phyloP scores from a whole-genome alignment of 2,113 vertebrate species.

The Origma solitaria region DNA sequence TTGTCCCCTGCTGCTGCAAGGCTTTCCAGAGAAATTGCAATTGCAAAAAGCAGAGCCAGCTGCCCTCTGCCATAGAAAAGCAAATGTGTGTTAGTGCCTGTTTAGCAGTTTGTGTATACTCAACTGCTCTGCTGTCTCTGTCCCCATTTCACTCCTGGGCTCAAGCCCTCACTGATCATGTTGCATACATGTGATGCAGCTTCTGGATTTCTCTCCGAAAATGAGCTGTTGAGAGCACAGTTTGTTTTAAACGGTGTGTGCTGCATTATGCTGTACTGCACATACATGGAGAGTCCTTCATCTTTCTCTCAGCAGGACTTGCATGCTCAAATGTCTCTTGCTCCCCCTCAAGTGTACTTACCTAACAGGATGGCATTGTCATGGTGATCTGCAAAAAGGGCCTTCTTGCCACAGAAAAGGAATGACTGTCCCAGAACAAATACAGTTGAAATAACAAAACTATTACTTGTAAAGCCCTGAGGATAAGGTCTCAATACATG shows the following conservation, averaged over 20 bases:
- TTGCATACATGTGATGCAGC: not conserved
- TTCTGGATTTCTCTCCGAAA: not conserved
- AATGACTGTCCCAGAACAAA: not conserved
- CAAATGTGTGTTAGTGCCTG: accelerated
- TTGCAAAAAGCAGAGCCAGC: not conserved
- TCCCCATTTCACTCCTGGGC: not conserved
- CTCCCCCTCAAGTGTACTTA: too few relatives aligned
- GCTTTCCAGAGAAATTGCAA: not conserved
- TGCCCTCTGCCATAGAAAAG: not conserved
- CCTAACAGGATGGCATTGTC: not conserved
- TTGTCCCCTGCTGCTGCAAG: not conserved
- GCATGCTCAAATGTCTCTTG: not conserved
- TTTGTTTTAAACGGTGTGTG: not conserved
- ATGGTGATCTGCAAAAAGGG: not conserved
- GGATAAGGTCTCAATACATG: not conserved
- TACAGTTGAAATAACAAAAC: not conserved
- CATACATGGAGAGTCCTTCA: not conserved
- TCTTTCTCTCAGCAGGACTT: not conserved
- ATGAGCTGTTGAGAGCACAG: not conserved
- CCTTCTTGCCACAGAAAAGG: not conserved
- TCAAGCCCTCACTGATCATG: not conserved
- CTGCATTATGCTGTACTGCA: not conserved
- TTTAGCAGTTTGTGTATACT: not conserved
- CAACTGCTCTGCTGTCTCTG: not conserved
- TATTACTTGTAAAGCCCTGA: not conserved